These are phyloP conservation scores for Cryptus viduatorius DNA, from an alignment of 2,888 invertebrate species.

Conservation along the genomic window DNA sequence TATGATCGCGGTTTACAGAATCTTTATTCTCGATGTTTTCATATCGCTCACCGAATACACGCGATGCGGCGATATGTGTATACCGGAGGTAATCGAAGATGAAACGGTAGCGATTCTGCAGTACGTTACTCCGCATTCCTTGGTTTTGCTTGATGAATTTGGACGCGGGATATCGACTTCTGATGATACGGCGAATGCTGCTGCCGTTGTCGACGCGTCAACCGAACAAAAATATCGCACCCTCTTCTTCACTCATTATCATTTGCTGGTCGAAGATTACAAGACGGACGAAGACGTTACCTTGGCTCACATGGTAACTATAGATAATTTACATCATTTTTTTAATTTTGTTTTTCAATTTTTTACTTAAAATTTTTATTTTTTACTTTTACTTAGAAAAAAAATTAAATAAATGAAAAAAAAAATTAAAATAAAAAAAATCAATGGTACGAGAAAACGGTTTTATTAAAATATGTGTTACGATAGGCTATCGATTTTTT, in stretches of 20 bases:
- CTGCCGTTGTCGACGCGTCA: constrained; percentile 93
- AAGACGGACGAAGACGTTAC: constrained; percentile 88
- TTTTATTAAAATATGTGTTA: constrained; percentile 82
- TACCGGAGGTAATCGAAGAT: constrained; percentile 89
- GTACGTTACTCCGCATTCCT: constrained; percentile 94
- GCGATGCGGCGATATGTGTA: constrained; percentile 90
- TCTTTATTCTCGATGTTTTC: constrained; percentile 94
- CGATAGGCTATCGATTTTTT: constrained; percentile 75
- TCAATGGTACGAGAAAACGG: constrained; percentile 59
- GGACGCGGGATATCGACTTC: constrained; percentile 98
- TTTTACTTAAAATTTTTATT: too few species aligned
- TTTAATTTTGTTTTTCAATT: background rate
- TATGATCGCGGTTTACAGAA: constrained; percentile 90
- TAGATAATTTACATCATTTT: background rate
- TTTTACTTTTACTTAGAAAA: background rate
- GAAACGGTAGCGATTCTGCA: constrained; percentile 94
- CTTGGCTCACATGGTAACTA: constrained; percentile 95
- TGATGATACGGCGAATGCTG: constrained; percentile 99
- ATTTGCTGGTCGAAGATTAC: constrained; percentile 95
- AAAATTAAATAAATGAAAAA: background rate
- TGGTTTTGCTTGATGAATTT: constrained; percentile 98
- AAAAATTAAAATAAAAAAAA: too few species aligned
- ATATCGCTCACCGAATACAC: constrained; percentile 94
- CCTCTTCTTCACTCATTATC: constrained; percentile 98
- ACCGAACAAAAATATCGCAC: constrained; percentile 91